A percentile compares a stretch with the other conserved stretches of the same genome.
Evolutionary conservation across 2,888 invertebrate species (phyloP).

Genomic region (Villa cingulata): DNA sequence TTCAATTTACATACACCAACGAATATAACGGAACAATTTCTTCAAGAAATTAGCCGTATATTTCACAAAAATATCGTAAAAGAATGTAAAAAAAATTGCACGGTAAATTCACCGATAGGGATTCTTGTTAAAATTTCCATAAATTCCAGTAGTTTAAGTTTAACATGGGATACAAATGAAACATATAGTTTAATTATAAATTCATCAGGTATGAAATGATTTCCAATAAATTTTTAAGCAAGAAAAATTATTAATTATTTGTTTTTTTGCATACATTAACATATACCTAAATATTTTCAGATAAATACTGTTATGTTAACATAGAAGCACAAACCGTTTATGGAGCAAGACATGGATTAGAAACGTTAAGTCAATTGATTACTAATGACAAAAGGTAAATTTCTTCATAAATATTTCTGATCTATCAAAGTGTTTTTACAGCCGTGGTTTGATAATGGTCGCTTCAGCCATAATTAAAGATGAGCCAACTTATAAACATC

Average conservation of each 20-base stretch:
- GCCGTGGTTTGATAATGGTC: constrained; percentile 47
- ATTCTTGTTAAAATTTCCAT: constrained; percentile 46
- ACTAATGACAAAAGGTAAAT: constrained; percentile 26
- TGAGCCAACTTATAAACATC: constrained; percentile 64
- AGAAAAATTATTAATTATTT: background rate
- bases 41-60: constrained; percentile 42
- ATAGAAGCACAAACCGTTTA: constrained; percentile 49
- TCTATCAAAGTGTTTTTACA: constrained; percentile 7
- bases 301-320: background rate
- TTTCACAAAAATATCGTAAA: constrained; percentile 43
- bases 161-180: constrained; percentile 58
- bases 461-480: constrained; percentile 55
- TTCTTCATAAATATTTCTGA: background rate
- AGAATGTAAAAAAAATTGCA: constrained; percentile 45
- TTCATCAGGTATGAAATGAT: constrained; percentile 38
- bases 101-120: constrained; percentile 37
- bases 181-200: constrained; percentile 48
- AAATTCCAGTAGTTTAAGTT: constrained; percentile 35
- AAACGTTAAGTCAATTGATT: constrained; percentile 59
- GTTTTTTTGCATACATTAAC: no score
- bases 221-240: background rate
- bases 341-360: constrained; percentile 62
- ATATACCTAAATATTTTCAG: no score
- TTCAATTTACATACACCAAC: constrained; percentile 29
- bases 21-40: constrained; percentile 37